A percentile compares a stretch with the other conserved stretches of the same genome.
Evolutionary conservation across 2,888 invertebrate species (phyloP).

Genomic region (Lycophotia porphyrea): DNA sequence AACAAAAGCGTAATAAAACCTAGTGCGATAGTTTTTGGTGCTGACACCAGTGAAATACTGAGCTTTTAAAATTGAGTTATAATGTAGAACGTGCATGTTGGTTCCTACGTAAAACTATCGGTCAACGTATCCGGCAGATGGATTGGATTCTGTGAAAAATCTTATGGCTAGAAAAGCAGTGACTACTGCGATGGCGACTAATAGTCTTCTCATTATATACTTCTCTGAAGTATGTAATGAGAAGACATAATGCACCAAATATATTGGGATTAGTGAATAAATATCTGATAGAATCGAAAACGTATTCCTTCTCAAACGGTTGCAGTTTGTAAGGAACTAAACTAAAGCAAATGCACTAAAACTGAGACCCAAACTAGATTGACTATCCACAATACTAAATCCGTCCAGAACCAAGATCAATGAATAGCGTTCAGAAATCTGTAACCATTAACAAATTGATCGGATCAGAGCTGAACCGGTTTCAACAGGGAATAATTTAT

Average conservation of each 20-base stretch:
- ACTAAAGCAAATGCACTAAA: neutral
- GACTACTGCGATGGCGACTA: neutral
- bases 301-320: neutral
- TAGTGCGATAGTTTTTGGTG: neutral
- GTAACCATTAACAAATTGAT: slow-evolving; percentile 53
- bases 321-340: neutral
- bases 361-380: neutral
- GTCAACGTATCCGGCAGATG: neutral
- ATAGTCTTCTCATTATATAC: too few relatives aligned
- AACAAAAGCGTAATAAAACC: slow-evolving; percentile 9
- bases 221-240: neutral
- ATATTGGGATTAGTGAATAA: neutral
- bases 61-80: neutral
- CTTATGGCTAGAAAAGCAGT: neutral
- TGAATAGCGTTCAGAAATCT: slow-evolving; percentile 26
- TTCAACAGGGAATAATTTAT: slow-evolving; percentile 51
- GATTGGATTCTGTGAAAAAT: neutral
- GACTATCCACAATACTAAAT: slow-evolving; percentile 21
- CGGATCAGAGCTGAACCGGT: slow-evolving; percentile 11
- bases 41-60: neutral
- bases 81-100: neutral
- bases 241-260: neutral
- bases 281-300: neutral
- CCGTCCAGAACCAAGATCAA: slow-evolving; percentile 35
- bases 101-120: neutral